Evolutionary conservation across 1,140 invertebrate genomes (phyloP), one percentile per base, ranked within the genome.

Genomic region (Tyrophagus putrescentiae): DNA sequence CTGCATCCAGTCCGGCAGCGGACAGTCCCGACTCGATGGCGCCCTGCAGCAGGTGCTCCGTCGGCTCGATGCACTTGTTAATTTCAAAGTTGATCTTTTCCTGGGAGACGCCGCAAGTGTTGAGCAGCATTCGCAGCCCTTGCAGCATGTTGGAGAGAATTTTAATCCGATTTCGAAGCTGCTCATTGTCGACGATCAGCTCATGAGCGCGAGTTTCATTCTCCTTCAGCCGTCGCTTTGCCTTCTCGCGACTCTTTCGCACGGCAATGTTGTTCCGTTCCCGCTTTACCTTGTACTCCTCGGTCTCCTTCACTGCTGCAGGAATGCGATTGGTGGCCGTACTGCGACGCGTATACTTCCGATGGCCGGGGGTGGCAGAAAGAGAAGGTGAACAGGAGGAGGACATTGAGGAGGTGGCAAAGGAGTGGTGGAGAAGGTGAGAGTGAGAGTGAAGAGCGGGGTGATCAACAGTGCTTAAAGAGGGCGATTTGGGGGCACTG

Each of bases 221-320:
- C 7, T 36, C 25, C 31, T 21, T 52, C 16, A 57, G 21, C 18
- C 56, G 56, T 57, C 29, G n/a, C 32, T 57, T 57, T 29, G 56
- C 29, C 21, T 57, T 57, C 32, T 57, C 56, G 23, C 56, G 31
- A 36, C 56, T 57, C 21, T 57, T 57, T 4, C 56, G 31, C 9
- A 57, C 56, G 31, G 56, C 56, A 23, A 57, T 41, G 28, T 57
- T 57, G 33, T 57, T 57, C 6, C 33, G 28, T 27, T 57, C 56
- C 23, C 56, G 56, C 27, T 57, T 45, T 16, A 29, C 16, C 32
- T 62, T 61, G 25, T 62, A 62, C 31, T 63, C 58, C 3, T 31
- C 25, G 4, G 36, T 61, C 3, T 61, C 45, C 18, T 48, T 48
- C 45, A 48, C 18, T 21, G 45, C 45, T 18, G 45, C 13, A 7